A percentile compares a stretch with the other conserved stretches of the same genome.
Conservation (phyloP, 2,113 vertebrate species). For the Polypterus bichir region DNA sequence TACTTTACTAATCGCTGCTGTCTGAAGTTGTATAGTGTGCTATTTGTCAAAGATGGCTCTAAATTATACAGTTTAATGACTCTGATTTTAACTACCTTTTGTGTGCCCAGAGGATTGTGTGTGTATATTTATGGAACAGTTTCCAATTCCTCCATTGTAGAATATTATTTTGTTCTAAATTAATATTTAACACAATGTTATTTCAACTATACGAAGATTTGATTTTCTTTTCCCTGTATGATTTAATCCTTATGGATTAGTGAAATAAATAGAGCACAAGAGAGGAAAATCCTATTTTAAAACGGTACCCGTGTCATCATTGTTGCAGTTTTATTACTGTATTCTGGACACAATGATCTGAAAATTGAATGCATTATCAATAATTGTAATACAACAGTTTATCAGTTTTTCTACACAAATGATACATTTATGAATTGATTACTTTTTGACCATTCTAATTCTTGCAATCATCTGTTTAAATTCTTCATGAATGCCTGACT, state of each 20-base stretch:
- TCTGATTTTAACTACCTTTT: slow-evolving; percentile 22
- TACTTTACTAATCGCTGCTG: slow-evolving; percentile 37
- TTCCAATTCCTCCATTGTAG: slow-evolving; percentile 2
- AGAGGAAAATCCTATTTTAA: neutral
- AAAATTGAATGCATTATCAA: no score
- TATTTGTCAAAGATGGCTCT: slow-evolving; percentile 17
- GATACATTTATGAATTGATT: no score
- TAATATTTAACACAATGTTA: slow-evolving; percentile 35
- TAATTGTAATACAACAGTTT: no score
- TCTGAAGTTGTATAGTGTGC: slow-evolving; percentile 18
- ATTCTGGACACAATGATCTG: neutral
- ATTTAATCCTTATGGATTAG: slow-evolving; percentile 49
- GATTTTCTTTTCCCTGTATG: slow-evolving; percentile 27
- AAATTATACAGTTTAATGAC: slow-evolving; percentile 21
- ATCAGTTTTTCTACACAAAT: no score
- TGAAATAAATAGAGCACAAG: slow-evolving; percentile 41
- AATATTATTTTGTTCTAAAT: slow-evolving; percentile 24
- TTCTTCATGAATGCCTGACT: no score
- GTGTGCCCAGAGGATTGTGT: slow-evolving; percentile 19
- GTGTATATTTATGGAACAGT: slow-evolving; percentile 34
- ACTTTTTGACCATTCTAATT: no score
- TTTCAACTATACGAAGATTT: slow-evolving; percentile 23
- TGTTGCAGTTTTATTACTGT: neutral
- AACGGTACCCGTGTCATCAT: neutral
- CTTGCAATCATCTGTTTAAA: no score